Evolutionary conservation across 2,113 vertebrate genomes (phyloP).

Genomic region (Elephantulus edwardii): DNA sequence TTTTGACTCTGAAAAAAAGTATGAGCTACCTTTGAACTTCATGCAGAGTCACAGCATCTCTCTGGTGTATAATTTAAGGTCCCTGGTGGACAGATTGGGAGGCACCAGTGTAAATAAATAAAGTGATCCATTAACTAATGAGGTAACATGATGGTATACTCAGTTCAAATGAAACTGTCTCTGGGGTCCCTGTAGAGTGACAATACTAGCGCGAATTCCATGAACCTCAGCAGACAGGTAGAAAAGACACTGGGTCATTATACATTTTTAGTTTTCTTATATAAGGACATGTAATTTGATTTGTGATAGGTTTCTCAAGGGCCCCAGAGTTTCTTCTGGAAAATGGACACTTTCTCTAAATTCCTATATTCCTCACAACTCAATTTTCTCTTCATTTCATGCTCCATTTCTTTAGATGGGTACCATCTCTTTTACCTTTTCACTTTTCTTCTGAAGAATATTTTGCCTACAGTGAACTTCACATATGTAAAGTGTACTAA

Average conservation of each 20-base stretch:
- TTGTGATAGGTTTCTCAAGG: neutral
- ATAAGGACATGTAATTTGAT: neutral
- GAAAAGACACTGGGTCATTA: neutral
- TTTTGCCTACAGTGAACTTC: conserved; percentile 32
- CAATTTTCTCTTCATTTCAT: conserved; percentile 48
- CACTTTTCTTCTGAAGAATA: conserved; percentile 33
- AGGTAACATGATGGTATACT: conserved; percentile 47
- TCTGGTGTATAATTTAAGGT: conserved; percentile 61
- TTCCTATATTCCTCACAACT: neutral
- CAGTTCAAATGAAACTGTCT: conserved; percentile 40
- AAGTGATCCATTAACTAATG: conserved; percentile 70
- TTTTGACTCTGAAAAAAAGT: conserved; percentile 58
- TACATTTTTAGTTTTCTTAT: neutral
- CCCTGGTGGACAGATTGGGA: conserved; percentile 61
- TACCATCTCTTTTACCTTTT: conserved; percentile 8
- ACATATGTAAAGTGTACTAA: conserved; percentile 24
- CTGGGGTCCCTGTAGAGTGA: neutral
- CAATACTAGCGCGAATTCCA: conserved; percentile 26
- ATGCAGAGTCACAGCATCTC: conserved; percentile 56
- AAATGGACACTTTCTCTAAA: neutral
- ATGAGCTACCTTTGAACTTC: conserved; percentile 66
- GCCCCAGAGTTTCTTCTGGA: neutral
- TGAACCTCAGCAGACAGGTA: neutral
- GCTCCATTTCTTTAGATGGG: conserved; percentile 46
- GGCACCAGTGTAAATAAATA: conserved; percentile 72